Conservation (phyloP, 2,113 vertebrate genomes). For the Cynocephalus volans region DNA sequence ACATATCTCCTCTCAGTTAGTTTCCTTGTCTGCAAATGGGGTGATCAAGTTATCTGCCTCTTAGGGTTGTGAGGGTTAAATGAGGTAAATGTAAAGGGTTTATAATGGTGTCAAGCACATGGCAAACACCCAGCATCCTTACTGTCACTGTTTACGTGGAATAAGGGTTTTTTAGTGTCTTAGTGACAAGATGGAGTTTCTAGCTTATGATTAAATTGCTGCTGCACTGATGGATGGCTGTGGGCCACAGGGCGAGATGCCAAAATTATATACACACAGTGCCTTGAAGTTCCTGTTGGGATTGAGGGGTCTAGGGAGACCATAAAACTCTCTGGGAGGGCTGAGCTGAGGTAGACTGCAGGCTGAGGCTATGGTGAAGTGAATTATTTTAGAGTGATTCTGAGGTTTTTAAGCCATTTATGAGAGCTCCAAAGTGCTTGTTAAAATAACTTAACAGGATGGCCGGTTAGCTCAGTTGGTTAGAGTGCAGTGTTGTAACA, state of each 20-base stretch:
- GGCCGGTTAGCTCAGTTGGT: too few species aligned
- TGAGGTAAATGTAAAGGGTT: neutral
- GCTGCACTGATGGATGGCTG: neutral
- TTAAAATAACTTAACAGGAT: neutral
- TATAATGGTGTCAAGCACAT: too few species aligned
- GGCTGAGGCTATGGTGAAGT: neutral
- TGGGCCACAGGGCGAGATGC: neutral
- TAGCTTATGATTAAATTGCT: neutral
- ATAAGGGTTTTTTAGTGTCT: neutral
- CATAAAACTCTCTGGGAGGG: neutral
- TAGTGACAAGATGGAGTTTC: neutral
- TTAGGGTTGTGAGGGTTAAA: neutral
- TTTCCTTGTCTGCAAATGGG: neutral
- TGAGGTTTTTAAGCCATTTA: neutral
- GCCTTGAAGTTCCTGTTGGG: neutral
- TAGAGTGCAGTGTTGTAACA: too few species aligned
- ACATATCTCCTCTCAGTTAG: too few species aligned
- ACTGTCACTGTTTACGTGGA: neutral
- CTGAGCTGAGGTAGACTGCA: neutral
- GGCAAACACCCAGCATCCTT: fast-evolving
- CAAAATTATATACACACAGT: fast-evolving
- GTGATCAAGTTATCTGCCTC: too few species aligned
- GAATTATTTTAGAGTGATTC: neutral
- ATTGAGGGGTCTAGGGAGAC: neutral
- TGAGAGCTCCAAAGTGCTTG: neutral